Evolutionary conservation across 1,140 invertebrate species (phyloP).

Genomic region (Grapholita molesta): DNA sequence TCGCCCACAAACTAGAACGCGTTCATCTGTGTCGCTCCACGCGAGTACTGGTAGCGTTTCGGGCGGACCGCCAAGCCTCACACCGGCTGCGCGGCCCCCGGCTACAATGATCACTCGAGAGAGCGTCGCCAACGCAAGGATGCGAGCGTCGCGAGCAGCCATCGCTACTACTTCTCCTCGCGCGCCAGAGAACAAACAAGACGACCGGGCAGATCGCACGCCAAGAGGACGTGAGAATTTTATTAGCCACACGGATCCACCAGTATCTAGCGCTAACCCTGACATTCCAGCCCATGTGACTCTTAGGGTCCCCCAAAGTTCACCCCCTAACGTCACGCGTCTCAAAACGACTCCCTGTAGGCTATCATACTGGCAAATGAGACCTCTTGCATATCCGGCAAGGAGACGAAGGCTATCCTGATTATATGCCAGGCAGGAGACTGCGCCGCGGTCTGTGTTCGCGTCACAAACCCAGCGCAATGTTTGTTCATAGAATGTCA

Average conservation of each 20-base stretch:
- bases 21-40: slow-evolving; percentile 81
- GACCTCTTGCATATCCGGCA: slow-evolving; percentile 92
- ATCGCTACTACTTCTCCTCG: slow-evolving; percentile 88
- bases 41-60: slow-evolving; percentile 90
- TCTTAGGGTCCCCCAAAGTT: slow-evolving; percentile 91
- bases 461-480: slow-evolving; percentile 91
- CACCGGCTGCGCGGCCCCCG: slow-evolving; percentile 60
- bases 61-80: slow-evolving; percentile 76
- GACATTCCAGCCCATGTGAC: slow-evolving; percentile 84
- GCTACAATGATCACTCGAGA: slow-evolving; percentile 95
- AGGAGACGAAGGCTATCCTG: slow-evolving; percentile 91
- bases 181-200: slow-evolving; percentile 95
- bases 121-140: slow-evolving; percentile 95
- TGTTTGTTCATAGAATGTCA: slow-evolving; percentile 94
- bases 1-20: slow-evolving; percentile 57
- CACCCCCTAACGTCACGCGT: slow-evolving; percentile 91
- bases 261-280: slow-evolving; percentile 92
- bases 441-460: slow-evolving; percentile 87
- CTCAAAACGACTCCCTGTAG: slow-evolving; percentile 87
- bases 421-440: slow-evolving; percentile 93
- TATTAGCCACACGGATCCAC: slow-evolving; percentile 98
- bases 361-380: slow-evolving; percentile 91
- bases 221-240: slow-evolving; percentile 94
- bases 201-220: slow-evolving; percentile 91
- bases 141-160: slow-evolving; percentile 65